Base-by-base conservation (phyloP, 2,888 invertebrate genomes). In the Pemphredon lugubris region DNA sequence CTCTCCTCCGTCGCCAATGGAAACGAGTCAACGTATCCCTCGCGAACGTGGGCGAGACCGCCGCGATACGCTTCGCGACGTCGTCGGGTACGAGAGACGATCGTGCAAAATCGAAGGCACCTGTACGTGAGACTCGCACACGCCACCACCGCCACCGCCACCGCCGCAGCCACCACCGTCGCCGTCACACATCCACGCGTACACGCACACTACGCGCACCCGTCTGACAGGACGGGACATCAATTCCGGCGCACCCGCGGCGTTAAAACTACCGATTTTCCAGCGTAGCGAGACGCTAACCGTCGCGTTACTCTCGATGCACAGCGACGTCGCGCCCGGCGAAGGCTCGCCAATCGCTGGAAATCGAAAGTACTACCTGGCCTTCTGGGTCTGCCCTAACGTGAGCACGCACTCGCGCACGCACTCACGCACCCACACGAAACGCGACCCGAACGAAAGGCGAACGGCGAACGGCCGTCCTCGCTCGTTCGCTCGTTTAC, bases 291-390 rank as follows among this genome's bases (percentile, higher is more conserved):
- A 70, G 7, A 3, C 26, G 26, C 70, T 64, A 40, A 60, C 64
- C 26, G 70, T 47, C 47, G n/a, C 65, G 74, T 7, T 26, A 7
- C 32, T 70, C 61, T 59, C 53, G 61, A 73, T 57, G 60, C 32
- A 39, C 45, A 18, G 11, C 23, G 37, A 26, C 55, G 39, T 37
- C 61, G 69, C 44, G 45, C 30, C 34, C 60, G 44, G 55, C 68
- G 47, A 53, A 58, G 40, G 58, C 32, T 42, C 40, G 68, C 20
- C 53, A 23, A 59, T 67, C 60, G 60, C 18, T 67, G 71, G 50
- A 75, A 69, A 78, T 63, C 71, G 76, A 73, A 77, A 77, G 75
- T 73, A n/a, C n/a, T n/a, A 71, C 54, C 67, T 64, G 68, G 20
- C 55, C 40, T 26, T 39, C 53, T 16, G 11, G 26, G 40, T 37